Base-by-base conservation (phyloP, 1,140 invertebrate genomes). In the Apis laboriosa region DNA sequence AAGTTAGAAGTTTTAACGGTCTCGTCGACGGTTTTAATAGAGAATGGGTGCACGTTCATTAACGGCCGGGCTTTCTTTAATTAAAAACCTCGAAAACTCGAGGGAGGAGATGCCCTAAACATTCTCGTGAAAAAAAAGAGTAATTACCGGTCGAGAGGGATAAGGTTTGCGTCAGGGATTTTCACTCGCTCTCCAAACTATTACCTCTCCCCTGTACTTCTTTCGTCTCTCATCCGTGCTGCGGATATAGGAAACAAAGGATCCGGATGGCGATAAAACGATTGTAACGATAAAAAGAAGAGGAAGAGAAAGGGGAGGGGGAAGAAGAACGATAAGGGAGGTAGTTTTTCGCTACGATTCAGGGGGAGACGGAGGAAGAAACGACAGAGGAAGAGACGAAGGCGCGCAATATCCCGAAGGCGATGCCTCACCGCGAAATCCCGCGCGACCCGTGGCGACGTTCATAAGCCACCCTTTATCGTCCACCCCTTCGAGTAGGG, bases 21-120 rank as follows among this genome's bases (percentile, higher is more conserved):
- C 67, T 61, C 43, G 56, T 19, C 56, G 56, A 63, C 67, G 17
- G 66, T 12, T 71, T 64, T 84, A 68, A 67, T 76, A 72, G 75
- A 55, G 55, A n/a, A 28, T n/a, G 76, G 76, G 64, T 55, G 28
- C 67, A 43, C 53, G 72, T 81, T 68, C 56, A 60, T 81, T 67
- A 81, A 81, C 51, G 72, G 17, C 63, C 63, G n/a, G 34, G 55
- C 53, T 75, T 75, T 81, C 61, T 66, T 81, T 78, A 66, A 80
- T 80, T 66, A 66, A 75, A 67, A 68, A 64, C 73, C 68, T 64
- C 85, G 84, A 90, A 88, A 86, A 86, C 77, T 87, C 80, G 78
- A 34, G 34, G 34, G 55, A 56, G 55, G 79, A 81, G 81, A 73
- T 66, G 34, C 58, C 60, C 71, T 49, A 66, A 74, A 74, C 71